Conservation (phyloP, 92 coral and sea anemone genomes). For the Palythoa heliodiscus region DNA sequence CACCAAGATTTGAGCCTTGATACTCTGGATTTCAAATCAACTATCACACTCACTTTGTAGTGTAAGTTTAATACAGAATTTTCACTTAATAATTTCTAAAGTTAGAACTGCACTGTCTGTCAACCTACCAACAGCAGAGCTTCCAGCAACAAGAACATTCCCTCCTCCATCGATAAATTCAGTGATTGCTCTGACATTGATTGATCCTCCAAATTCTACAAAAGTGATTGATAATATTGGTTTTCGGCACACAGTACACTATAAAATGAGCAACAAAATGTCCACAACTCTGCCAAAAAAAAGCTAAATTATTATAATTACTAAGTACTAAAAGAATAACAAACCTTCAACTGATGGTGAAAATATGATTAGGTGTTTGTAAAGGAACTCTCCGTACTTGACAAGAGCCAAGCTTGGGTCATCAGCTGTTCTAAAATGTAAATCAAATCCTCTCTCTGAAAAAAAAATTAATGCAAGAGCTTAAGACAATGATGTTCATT, state of each 20-base stretch:
- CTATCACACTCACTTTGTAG: no score
- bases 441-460: slow-evolving; percentile 88
- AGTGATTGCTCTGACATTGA: slow-evolving; percentile 92
- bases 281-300: neutral
- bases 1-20: no score
- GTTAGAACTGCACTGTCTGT: neutral
- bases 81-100: neutral
- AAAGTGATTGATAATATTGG: neutral
- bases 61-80: no score
- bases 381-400: slow-evolving; percentile 96
- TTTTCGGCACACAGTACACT: neutral
- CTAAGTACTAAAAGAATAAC: neutral
- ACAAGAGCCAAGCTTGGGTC: slow-evolving; percentile 93
- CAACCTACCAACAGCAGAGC: slow-evolving; percentile 89
- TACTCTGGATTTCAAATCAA: no score
- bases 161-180: slow-evolving; percentile 99
- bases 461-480: slow-evolving; percentile 6
- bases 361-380: slow-evolving; percentile 86
- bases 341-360: slow-evolving; percentile 98
- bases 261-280: neutral
- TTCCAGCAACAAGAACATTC: slow-evolving; percentile 91
- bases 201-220: slow-evolving; percentile 94
- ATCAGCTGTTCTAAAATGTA: slow-evolving; percentile 88
- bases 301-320: neutral
- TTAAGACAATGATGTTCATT: neutral